phyloP scores from a whole-genome alignment of 1,140 invertebrate genomes.

The Bombus difficillimus region DNA sequence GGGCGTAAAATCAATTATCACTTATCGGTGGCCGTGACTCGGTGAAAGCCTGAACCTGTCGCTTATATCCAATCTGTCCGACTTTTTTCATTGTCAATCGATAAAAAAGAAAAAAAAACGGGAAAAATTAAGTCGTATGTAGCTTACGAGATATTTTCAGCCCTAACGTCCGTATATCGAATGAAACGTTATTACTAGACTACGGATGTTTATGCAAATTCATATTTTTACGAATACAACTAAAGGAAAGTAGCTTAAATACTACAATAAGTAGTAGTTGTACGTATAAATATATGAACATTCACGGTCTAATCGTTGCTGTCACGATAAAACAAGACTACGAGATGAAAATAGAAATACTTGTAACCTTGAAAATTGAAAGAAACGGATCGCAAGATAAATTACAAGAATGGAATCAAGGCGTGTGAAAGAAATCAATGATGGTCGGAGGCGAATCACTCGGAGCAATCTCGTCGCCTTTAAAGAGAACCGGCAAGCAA shows the following conservation, averaged over 20 bases:
- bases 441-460: conserved; percentile 15
- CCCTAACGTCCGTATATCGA: not conserved
- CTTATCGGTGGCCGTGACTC: conserved; percentile 72
- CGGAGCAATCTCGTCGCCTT: conserved; percentile 2
- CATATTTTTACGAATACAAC: not conserved
- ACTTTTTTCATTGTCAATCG: not conserved
- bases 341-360: not conserved
- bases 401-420: not conserved
- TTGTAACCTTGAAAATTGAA: not conserved
- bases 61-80: not conserved
- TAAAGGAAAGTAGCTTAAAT: too few species aligned
- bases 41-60: conserved; percentile 69
- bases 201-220: too few species aligned
- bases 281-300: too few species aligned
- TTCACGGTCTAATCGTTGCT: too few species aligned
- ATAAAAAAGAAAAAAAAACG: not conserved
- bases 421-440: conserved; percentile 2
- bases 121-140: conserved; percentile 20
- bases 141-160: not conserved
- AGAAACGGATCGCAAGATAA: not conserved
- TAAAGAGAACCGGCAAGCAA: conserved; percentile 38
- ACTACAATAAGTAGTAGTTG: too few species aligned
- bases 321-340: too few species aligned
- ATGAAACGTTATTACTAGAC: not conserved
- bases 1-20: conserved; percentile 81